Conservation (phyloP, 2,797 vertebrate genomes). For the Gymnoscopelus microlampas region DNA sequence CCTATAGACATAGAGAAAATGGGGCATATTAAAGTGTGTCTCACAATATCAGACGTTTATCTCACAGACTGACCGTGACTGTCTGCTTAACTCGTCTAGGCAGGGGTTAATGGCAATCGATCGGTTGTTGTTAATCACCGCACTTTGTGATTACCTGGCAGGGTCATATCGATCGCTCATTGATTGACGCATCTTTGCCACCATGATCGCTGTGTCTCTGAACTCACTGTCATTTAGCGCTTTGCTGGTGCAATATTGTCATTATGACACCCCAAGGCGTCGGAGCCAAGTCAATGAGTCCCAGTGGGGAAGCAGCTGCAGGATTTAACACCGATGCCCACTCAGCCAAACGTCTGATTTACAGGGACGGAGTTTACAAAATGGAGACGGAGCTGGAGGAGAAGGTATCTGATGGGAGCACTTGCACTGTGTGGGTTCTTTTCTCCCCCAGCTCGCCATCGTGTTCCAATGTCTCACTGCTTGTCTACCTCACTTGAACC, state of each 20-base stretch:
- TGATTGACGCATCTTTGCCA: constrained; percentile 61
- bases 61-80: constrained; percentile 43
- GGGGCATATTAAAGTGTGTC: constrained; percentile 49
- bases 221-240: constrained; percentile 76
- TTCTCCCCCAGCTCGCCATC: constrained; percentile 1
- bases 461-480: constrained; percentile 11
- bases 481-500: constrained; percentile 9
- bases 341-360: constrained; percentile 49
- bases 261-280: constrained; percentile 64
- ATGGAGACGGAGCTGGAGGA: constrained; percentile 11
- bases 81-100: constrained; percentile 57
- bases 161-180: constrained; percentile 70
- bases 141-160: constrained; percentile 77
- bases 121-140: constrained; percentile 74
- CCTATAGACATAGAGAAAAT: constrained; percentile 45
- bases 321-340: constrained; percentile 32
- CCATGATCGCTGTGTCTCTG: constrained; percentile 62
- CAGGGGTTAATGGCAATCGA: constrained; percentile 77
- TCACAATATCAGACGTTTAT: constrained; percentile 52
- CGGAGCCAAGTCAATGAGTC: constrained; percentile 54
- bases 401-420: constrained; percentile 1
- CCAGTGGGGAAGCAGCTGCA: constrained; percentile 61
- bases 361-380: background rate
- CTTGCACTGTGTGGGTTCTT: background rate
- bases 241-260: constrained; percentile 69